A percentile compares a stretch with the other conserved stretches of the same genome.
phyloP scores from a whole-genome alignment of 2,797 vertebrate genomes.

The Clarias laeviceps region DNA sequence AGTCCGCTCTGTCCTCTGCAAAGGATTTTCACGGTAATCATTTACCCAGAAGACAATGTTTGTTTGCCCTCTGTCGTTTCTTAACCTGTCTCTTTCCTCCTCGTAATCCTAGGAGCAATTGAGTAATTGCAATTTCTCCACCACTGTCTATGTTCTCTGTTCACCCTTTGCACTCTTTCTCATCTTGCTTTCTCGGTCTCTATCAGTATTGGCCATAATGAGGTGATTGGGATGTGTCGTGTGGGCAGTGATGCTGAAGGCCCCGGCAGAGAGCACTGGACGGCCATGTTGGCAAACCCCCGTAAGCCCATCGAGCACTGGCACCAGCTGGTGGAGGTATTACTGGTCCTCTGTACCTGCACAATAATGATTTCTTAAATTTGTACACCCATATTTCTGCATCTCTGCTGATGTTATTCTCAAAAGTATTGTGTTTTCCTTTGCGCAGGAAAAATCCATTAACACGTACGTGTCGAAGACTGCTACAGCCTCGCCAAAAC shows the following conservation, averaged over 20 bases:
- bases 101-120: not conserved
- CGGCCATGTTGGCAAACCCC: slow-evolving; percentile 90
- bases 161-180: not conserved
- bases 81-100: slow-evolving; percentile 14
- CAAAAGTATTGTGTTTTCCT: slow-evolving; percentile 2
- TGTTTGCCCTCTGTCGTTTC: not conserved
- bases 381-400: too few relatives aligned
- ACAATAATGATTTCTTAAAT: too few relatives aligned
- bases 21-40: slow-evolving; percentile 12
- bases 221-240: slow-evolving; percentile 93
- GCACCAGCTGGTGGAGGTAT: slow-evolving; percentile 92
- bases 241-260: slow-evolving; percentile 87
- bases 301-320: slow-evolving; percentile 93
- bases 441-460: slow-evolving; percentile 85
- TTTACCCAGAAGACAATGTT: not conserved
- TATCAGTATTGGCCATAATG: slow-evolving; percentile 86
- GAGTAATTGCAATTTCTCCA: not conserved
- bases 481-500: slow-evolving; percentile 76
- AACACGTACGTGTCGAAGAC: slow-evolving; percentile 84
- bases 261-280: slow-evolving; percentile 90
- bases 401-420: not conserved
- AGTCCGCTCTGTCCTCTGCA: not conserved
- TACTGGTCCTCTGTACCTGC: slow-evolving; percentile 5
- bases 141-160: not conserved
- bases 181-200: slow-evolving; percentile 13